phyloP scores from a whole-genome alignment of 1,140 invertebrate genomes.

The Microplitis mediator region DNA sequence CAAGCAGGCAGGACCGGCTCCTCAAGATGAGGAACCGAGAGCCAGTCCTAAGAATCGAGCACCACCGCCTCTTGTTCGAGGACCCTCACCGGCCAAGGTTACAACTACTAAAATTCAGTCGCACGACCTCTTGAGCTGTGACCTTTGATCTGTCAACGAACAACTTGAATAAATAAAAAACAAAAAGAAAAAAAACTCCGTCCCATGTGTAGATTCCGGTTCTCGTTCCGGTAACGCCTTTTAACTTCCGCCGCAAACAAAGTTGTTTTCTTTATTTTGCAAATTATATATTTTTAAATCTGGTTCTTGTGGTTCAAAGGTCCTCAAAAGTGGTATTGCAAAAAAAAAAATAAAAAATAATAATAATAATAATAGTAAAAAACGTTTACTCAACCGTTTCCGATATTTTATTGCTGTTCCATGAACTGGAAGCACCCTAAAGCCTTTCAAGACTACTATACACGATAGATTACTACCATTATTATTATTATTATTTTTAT shows the following conservation, averaged over 20 bases:
- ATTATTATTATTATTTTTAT: no score
- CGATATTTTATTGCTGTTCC: no score
- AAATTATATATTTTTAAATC: not conserved
- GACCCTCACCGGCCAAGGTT: slow-evolving; percentile 59
- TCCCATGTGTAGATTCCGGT: slow-evolving; percentile 30
- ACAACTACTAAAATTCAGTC: slow-evolving; percentile 13
- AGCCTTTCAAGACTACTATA: no score
- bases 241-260: not conserved
- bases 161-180: not conserved
- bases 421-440: no score
- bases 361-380: no score
- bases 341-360: no score
- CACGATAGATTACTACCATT: no score
- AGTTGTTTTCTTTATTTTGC: not conserved
- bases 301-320: not conserved
- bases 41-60: slow-evolving; percentile 58
- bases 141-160: slow-evolving; percentile 18
- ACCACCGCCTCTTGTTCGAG: slow-evolving; percentile 56
- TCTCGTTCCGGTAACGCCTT: slow-evolving; percentile 8
- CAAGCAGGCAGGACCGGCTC: slow-evolving; percentile 74
- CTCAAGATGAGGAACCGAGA: slow-evolving; percentile 56
- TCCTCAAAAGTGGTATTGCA: no score
- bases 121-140: slow-evolving; percentile 14
- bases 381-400: no score
- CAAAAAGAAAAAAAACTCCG: slow-evolving; percentile 15